Evolutionary conservation across 1,140 invertebrate species (phyloP).

Genomic region (honey bee (Apis mellifera)): DNA sequence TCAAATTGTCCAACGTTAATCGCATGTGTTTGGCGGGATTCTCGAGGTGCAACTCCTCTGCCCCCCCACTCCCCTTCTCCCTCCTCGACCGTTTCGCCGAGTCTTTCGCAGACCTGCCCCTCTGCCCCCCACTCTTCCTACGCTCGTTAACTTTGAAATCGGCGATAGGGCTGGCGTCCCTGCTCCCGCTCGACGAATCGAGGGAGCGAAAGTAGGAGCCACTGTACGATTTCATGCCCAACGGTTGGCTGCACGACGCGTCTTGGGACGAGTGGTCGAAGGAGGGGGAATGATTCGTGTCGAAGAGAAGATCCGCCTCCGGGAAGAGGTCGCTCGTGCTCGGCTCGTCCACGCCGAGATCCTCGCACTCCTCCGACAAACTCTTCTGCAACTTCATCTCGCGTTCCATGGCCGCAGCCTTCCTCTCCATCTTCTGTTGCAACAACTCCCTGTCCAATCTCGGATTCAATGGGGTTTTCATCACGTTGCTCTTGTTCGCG

Average conservation of each 20-base stretch:
- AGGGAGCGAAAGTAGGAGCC: constrained; percentile 74
- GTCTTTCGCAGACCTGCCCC: constrained; percentile 69
- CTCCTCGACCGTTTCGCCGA: constrained; percentile 67
- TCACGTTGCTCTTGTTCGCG: constrained; percentile 67
- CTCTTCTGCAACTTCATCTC: constrained; percentile 85
- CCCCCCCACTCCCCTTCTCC: constrained; percentile 67
- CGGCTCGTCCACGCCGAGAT: constrained; percentile 88
- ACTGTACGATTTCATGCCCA: constrained; percentile 71
- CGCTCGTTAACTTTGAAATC: constrained; percentile 70
- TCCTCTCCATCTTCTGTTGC: constrained; percentile 77
- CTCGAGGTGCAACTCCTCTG: constrained; percentile 60
- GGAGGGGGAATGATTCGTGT: constrained; percentile 81
- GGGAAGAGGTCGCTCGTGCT: constrained; percentile 90
- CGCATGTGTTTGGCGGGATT: constrained; percentile 71
- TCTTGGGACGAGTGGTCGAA: constrained; percentile 79
- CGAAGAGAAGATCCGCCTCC: constrained; percentile 87
- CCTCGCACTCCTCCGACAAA: constrained; percentile 89
- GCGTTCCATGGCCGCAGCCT: constrained; percentile 82
- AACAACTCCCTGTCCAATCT: constrained; percentile 71
- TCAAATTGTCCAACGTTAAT: constrained; percentile 73
- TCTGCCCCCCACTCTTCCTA: constrained; percentile 70
- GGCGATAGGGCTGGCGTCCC: constrained; percentile 74
- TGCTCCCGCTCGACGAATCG: constrained; percentile 77
- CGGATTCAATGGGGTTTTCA: constrained; percentile 65
- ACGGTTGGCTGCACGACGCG: constrained; percentile 75